These are phyloP conservation scores for Thyatira batis DNA, from an alignment of 2,888 invertebrate species.

Conservation along the genomic window DNA sequence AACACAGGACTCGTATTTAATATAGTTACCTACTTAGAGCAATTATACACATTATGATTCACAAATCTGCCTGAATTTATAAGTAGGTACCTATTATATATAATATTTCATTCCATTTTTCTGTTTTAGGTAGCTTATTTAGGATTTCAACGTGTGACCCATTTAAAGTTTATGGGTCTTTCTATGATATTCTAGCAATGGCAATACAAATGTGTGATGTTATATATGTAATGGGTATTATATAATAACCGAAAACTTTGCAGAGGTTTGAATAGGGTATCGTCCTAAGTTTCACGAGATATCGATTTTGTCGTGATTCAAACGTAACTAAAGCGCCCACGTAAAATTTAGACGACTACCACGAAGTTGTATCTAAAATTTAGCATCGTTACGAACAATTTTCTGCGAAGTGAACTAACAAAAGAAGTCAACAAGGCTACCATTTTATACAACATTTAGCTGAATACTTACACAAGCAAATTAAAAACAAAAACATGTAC, in stretches of 20 bases:
- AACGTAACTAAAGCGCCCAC: neutral
- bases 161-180: too few species aligned
- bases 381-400: too few species aligned
- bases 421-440: neutral
- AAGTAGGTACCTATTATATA: too few species aligned
- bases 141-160: too few species aligned
- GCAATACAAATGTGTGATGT: slow-evolving; percentile 24
- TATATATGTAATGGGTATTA: slow-evolving; percentile 26
- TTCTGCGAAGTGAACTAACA: too few species aligned
- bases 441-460: neutral
- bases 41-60: too few species aligned
- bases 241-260: slow-evolving; percentile 31
- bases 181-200: neutral
- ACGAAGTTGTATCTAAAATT: neutral
- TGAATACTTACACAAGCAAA: too few species aligned
- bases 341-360: neutral
- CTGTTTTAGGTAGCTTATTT: too few species aligned
- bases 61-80: too few species aligned
- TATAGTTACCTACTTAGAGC: too few species aligned
- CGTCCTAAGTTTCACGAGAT: slow-evolving; percentile 42
- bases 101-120: too few species aligned
- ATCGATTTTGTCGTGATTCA: slow-evolving; percentile 37
- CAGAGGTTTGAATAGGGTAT: slow-evolving; percentile 41
- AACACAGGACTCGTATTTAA: slow-evolving; percentile 28
- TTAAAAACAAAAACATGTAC: too few species aligned